Percentiles rank a stretch among this genome's conserved stretches.
Conservation (phyloP, 2,888 invertebrate species). For the Epirrita christyi region DNA sequence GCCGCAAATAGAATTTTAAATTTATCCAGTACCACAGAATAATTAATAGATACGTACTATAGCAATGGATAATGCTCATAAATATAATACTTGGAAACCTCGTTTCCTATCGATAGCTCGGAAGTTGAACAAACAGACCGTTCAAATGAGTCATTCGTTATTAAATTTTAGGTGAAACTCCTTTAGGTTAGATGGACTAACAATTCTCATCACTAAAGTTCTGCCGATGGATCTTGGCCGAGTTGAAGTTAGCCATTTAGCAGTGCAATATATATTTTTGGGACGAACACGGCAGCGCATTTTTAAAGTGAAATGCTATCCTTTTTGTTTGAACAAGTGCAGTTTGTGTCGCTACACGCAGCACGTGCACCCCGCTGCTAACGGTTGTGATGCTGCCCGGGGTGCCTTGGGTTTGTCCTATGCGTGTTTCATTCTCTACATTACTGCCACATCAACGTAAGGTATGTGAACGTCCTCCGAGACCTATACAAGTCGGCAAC, state of each 20-base stretch:
- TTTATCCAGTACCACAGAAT: constrained; percentile 7
- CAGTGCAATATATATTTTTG: too few relatives aligned
- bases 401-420: constrained; percentile 12
- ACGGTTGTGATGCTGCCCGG: constrained; percentile 37
- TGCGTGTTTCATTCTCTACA: too few relatives aligned
- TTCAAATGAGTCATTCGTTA: constrained; percentile 6
- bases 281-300: constrained; percentile 17
- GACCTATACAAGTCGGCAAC: too few relatives aligned
- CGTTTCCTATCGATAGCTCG: constrained; percentile 26
- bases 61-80: constrained; percentile 13
- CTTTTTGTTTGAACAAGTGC: constrained; percentile 33
- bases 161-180: neutral
- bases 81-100: constrained; percentile 31
- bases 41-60: too few relatives aligned
- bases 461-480: too few relatives aligned
- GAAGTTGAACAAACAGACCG: constrained; percentile 6
- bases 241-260: too few relatives aligned
- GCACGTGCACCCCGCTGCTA: constrained; percentile 44
- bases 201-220: too few relatives aligned
- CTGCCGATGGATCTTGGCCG: too few relatives aligned
- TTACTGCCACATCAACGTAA: too few relatives aligned
- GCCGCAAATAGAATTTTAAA: constrained; percentile 35
- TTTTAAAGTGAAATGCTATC: constrained; percentile 58
- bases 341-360: constrained; percentile 37
- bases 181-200: neutral